Conservation (phyloP, 2,888 invertebrate genomes). For the Plemyria rubiginata region DNA sequence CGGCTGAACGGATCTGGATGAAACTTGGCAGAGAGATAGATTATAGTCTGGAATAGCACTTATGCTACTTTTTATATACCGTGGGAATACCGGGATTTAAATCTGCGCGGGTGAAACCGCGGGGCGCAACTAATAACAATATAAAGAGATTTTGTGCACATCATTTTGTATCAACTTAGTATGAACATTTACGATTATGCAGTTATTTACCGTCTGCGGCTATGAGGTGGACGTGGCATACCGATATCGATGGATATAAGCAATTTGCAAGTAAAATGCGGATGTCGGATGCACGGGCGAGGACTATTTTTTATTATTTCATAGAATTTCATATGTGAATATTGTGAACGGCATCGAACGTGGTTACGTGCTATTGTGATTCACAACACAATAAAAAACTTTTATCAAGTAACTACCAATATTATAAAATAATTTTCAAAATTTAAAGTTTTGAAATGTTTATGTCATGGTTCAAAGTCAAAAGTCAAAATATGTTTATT, state of each 20-base stretch:
- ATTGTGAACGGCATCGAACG: constrained; percentile 46
- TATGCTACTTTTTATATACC: too few species aligned
- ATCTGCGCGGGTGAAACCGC: too few species aligned
- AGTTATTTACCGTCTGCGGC: constrained; percentile 42
- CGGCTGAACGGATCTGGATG: too few species aligned
- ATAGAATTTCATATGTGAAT: constrained; percentile 66
- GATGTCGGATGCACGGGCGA: constrained; percentile 66
- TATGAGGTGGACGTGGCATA: constrained; percentile 52
- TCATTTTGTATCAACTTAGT: constrained; percentile 30
- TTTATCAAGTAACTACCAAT: background rate
- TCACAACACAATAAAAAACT: constrained; percentile 14
- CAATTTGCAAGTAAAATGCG: constrained; percentile 82
- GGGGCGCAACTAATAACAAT: too few species aligned
- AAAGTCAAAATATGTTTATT: too few species aligned
- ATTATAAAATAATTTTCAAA: background rate
- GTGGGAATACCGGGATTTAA: too few species aligned
- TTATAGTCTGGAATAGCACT: too few species aligned
- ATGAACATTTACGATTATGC: constrained; percentile 39
- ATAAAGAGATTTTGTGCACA: background rate
- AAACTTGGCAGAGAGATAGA: too few species aligned
- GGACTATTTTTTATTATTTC: constrained; percentile 65
- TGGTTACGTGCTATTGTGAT: constrained; percentile 44
- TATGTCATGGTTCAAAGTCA: too few species aligned
- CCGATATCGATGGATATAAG: constrained; percentile 75
- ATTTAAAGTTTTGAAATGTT: background rate